phyloP scores from a whole-genome alignment of 2,888 invertebrate genomes.

The Minunthozetes semirufus region DNA sequence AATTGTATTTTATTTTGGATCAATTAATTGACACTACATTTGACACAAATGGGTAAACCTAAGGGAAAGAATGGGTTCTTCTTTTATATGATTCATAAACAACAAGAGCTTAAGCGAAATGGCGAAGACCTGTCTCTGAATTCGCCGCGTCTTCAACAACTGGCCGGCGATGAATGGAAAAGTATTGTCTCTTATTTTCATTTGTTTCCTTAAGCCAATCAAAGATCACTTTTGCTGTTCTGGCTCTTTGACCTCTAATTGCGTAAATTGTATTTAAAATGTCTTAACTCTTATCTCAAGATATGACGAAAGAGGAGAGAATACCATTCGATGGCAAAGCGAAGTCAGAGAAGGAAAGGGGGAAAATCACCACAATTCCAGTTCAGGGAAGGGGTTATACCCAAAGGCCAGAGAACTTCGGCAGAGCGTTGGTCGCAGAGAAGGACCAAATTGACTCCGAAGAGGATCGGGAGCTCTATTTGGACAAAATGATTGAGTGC shows the following conservation, averaged over 20 bases:
- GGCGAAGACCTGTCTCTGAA: not conserved
- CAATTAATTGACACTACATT: not conserved
- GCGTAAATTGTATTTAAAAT: not conserved
- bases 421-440: not conserved
- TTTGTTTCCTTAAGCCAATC: too few species aligned
- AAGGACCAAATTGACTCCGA: not conserved
- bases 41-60: not conserved
- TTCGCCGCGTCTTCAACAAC: not conserved
- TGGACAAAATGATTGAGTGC: not conserved
- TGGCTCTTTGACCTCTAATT: not conserved
- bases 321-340: not conserved
- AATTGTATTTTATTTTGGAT: too few species aligned
- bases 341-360: not conserved
- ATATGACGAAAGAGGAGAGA: not conserved
- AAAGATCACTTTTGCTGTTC: too few species aligned
- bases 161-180: not conserved
- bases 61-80: slow-evolving; percentile 8
- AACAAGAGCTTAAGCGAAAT: not conserved
- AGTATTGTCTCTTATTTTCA: not conserved
- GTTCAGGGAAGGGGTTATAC: not conserved
- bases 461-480: not conserved
- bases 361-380: not conserved
- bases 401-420: not conserved
- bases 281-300: not conserved
- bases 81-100: not conserved